Percentiles rank a stretch among this genome's conserved stretches.
Evolutionary conservation across 2,888 invertebrate genomes (phyloP).

Genomic region (Microctonus hyperodae): DNA sequence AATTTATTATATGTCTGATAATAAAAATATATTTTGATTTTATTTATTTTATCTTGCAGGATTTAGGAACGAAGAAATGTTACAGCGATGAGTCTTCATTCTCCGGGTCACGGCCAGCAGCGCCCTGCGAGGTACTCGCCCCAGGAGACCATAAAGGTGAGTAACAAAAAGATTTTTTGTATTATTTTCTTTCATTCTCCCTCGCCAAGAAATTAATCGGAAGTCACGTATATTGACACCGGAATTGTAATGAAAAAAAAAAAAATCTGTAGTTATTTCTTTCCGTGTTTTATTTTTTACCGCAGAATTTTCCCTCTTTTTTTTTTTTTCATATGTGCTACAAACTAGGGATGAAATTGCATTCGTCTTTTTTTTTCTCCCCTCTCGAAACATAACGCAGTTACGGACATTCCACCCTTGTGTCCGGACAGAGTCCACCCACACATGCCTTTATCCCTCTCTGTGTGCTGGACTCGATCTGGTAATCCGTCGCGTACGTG

Average conservation of each 20-base stretch:
- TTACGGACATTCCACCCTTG: slow-evolving; percentile 26
- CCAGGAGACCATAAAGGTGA: slow-evolving; percentile 57
- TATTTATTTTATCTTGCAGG: slow-evolving; percentile 40
- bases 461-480: slow-evolving; percentile 3
- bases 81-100: slow-evolving; percentile 57
- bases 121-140: slow-evolving; percentile 56
- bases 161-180: slow-evolving; percentile 31
- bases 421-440: not conserved
- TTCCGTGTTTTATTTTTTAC: not conserved
- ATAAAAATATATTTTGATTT: slow-evolving; percentile 20
- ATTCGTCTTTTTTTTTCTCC: slow-evolving; percentile 25
- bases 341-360: not conserved
- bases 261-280: slow-evolving; percentile 10
- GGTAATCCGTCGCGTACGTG: slow-evolving; percentile 31
- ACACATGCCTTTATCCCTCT: slow-evolving; percentile 15
- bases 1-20: not conserved
- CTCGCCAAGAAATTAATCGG: not conserved
- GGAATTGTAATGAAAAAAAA: not conserved
- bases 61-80: slow-evolving; percentile 49
- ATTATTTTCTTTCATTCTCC: not conserved
- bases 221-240: slow-evolving; percentile 13
- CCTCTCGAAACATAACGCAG: slow-evolving; percentile 33
- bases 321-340: not conserved
- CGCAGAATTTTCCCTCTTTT: not conserved
- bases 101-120: slow-evolving; percentile 48